Evolutionary conservation across 2,888 invertebrate genomes (phyloP), one percentile per base, ranked within the genome.

Genomic region (Epinotia bilunana): DNA sequence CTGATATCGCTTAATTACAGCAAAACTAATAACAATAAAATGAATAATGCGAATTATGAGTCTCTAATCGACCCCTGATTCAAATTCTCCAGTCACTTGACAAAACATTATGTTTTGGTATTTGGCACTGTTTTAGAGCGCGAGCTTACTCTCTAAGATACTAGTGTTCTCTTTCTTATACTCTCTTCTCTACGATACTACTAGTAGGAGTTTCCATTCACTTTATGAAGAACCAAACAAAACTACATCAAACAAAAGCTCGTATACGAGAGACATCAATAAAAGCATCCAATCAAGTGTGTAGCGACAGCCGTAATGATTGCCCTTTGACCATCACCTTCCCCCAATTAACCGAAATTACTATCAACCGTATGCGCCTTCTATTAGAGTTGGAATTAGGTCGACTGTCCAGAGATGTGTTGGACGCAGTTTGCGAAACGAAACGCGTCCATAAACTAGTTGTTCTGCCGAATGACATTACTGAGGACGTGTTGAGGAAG

Each of bases 401-500:
- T 20, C 39, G 43, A 4, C 9, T 28, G 28, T 6, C 6, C 6
- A 2, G 9, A 46, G n/a, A 13, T 72, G 80, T 81, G 79, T 79
- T 72, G 78, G 77, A 71, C 78, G 79, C 80, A 81, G 83, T 80
- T 82, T 79, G 81, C 78, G 81, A 75, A 86, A 75, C 85, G 81
- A 86, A 87, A 86, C 84, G 84, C 78, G 83, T 80, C 83, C 90
- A 87, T 92, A 92, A 92, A 93, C 88, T 89, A 91, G 90, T 87
- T 89, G 90, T 90, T 88, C 86, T 88, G 86, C 88, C 87, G 87
- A 92, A 92, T 91, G 92, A 92, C 92, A 92, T 92, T 92, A 91
- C 88, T 79, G 86, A 82, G 83, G 86, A 91, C 91, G 91, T 92
- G 91, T 83, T 85, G 83, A 80, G 78, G 78, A 77, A 60, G 63